Evolutionary conservation across 2,113 vertebrate genomes (phyloP).

Genomic region (Crotophaga sulcirostris): DNA sequence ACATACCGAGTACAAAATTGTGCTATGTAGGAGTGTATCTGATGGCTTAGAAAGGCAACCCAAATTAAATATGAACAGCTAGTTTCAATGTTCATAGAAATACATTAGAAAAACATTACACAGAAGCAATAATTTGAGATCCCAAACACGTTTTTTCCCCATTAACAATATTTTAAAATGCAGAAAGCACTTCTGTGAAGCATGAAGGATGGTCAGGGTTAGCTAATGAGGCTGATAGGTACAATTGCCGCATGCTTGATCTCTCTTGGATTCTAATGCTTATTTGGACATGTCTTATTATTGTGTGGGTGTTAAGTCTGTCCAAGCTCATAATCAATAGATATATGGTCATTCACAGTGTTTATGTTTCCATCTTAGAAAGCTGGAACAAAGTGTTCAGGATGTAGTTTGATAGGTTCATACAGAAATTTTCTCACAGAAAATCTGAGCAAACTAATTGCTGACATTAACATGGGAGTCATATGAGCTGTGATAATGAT

Average conservation of each 20-base stretch:
- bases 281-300: conserved; percentile 45
- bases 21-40: not conserved
- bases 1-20: not conserved
- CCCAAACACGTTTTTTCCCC: conserved; percentile 40
- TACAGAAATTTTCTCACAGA: conserved; percentile 21
- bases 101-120: not conserved
- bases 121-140: conserved; percentile 23
- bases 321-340: conserved; percentile 36
- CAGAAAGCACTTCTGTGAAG: conserved; percentile 29
- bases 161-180: conserved; percentile 51
- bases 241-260: conserved; percentile 45
- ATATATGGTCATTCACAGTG: not conserved
- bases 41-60: not conserved
- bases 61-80: not conserved
- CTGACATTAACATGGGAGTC: conserved; percentile 21
- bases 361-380: conserved; percentile 27
- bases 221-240: conserved; percentile 52
- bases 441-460: conserved; percentile 43
- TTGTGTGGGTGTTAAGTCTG: conserved; percentile 29
- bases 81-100: not conserved
- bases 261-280: conserved; percentile 38
- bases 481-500: conserved; percentile 24
- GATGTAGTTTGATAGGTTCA: not conserved
- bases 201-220: conserved; percentile 19
- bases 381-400: conserved; percentile 20